Evolutionary conservation across 1,140 invertebrate genomes (phyloP), one percentile per base, ranked within the genome.

Genomic region (Penaeus vannamei): DNA sequence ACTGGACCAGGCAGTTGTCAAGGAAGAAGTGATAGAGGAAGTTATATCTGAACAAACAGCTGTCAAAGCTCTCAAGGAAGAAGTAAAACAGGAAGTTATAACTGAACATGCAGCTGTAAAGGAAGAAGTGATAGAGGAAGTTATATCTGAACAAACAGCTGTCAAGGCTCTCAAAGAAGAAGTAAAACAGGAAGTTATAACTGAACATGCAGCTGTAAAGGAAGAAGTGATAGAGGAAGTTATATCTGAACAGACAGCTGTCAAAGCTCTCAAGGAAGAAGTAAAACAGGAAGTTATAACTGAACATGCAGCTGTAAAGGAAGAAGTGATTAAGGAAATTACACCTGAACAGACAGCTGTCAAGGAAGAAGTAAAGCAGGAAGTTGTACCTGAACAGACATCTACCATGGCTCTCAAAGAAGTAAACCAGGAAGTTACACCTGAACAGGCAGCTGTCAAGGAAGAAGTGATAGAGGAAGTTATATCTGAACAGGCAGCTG

Each of bases 11-110:
- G 32, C 79, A 23, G 83, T 42, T 66, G 79, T 69, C 62, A 59
- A 79, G 46, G 87, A 89, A 62, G 85, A 84, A 14, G 23, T 83
- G 2, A 4, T 82, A 46, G 12, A 86, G n/a, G 85, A 90, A 69
- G 20, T 42, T 5, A 29, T 23, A 53, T 20, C 42, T 20, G n/a
- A 59, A 20, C 29, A 46, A 42, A 42, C 22, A 32, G 20, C 81
- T 72, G 64, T 17, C 8, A 10, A 61, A 32, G 20, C 81, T 72
- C 42, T 17, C 8, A 10, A 61, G 81, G 22, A 42, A 2, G 36
- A 42, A 42, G 32, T 23, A 46, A 36, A 7, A 69, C 32, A 69
- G 17, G 53, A 85, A 32, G 53, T 12, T 69, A 22, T 29, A 61
- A 3, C 69, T 29, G 19, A 26, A 72, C 8, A 80, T 8, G 26